Evolutionary conservation across 2,113 vertebrate genomes (phyloP).

Genomic region (Edolisoma coerulescens): DNA sequence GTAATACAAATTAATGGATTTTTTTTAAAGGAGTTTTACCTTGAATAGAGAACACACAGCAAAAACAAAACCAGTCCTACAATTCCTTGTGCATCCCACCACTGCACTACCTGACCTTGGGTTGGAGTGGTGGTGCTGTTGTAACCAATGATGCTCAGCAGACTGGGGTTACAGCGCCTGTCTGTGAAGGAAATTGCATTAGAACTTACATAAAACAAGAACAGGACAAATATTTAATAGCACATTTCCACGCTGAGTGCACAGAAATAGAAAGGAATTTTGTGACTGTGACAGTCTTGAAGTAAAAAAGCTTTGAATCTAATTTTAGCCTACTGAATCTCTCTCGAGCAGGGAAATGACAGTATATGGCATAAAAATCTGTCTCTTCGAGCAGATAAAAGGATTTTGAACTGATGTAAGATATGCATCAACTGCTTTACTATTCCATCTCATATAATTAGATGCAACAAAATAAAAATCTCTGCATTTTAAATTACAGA

Average conservation of each 20-base stretch:
- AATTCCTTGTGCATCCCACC: conserved; percentile 98
- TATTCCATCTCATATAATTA: neutral
- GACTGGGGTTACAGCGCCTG: conserved; percentile 91
- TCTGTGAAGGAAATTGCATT: conserved; percentile 67
- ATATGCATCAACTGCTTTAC: neutral
- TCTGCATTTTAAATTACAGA: neutral
- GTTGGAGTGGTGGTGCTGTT: conserved; percentile 82
- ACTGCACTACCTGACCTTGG: conserved; percentile 86
- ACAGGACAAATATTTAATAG: neutral
- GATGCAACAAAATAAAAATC: neutral
- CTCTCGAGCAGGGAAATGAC: neutral
- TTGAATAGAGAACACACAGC: conserved; percentile 96
- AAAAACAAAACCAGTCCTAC: conserved; percentile 93
- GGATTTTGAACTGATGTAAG: neutral
- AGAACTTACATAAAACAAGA: neutral
- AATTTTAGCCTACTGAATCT: neutral
- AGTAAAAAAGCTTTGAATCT: neutral
- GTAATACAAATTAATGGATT: neutral
- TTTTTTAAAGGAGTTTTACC: conserved; percentile 68
- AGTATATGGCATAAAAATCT: neutral
- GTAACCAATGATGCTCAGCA: conserved; percentile 91
- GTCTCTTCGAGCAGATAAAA: neutral
- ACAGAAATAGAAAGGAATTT: neutral
- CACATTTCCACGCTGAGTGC: neutral
- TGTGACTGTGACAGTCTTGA: neutral